Evolutionary conservation across 2,797 vertebrate genomes (phyloP).

Genomic region (Coluber constrictor): DNA sequence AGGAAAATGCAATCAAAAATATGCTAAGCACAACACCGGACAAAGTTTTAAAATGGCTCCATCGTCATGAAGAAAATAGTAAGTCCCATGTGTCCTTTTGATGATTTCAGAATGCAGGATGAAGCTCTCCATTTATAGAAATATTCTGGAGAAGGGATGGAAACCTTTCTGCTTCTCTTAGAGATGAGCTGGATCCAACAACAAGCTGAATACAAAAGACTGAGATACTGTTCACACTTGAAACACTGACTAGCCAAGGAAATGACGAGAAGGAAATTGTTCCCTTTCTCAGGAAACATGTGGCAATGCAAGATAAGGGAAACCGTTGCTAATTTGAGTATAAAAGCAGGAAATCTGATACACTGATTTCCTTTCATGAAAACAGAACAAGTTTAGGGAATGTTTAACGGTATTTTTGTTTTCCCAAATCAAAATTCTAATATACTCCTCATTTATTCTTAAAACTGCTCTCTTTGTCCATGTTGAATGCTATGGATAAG

Average conservation of each 20-base stretch:
- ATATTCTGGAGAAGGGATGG: conserved; percentile 22
- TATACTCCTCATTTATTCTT: conserved; percentile 50
- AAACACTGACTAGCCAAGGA: conserved; percentile 75
- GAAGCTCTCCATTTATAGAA: neutral
- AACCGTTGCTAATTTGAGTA: conserved; percentile 88
- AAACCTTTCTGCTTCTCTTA: conserved; percentile 16
- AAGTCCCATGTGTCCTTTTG: neutral
- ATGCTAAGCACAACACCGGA: neutral
- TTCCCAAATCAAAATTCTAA: conserved; percentile 58
- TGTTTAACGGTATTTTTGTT: conserved; percentile 62
- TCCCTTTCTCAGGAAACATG: conserved; percentile 86
- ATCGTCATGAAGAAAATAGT: neutral
- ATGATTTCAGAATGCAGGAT: neutral
- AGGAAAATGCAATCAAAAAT: neutral
- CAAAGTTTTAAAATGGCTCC: neutral
- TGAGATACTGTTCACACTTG: conserved; percentile 69
- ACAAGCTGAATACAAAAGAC: conserved; percentile 51
- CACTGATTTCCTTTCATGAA: conserved; percentile 89
- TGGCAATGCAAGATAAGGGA: conserved; percentile 90
- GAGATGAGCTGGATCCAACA: conserved; percentile 20
- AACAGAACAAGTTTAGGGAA: conserved; percentile 74
- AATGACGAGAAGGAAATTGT: conserved; percentile 92
- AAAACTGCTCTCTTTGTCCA: conserved; percentile 12
- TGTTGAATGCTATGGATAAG: conserved; percentile 83
- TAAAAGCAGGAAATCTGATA: conserved; percentile 95